These are phyloP conservation scores for Musca domestica DNA, from an alignment of 1,140 invertebrate species.

Conservation along the genomic window DNA sequence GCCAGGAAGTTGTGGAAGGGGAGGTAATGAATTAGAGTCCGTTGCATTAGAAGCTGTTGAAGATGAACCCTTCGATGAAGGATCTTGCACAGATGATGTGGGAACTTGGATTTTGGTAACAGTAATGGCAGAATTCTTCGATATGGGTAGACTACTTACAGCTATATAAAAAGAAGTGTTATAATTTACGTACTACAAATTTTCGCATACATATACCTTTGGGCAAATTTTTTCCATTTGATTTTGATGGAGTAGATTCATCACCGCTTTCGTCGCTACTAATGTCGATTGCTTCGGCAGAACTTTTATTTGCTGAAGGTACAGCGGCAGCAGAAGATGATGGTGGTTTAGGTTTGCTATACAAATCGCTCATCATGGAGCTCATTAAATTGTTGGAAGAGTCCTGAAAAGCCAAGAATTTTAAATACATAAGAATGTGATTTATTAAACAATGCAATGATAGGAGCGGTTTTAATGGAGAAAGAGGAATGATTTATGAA, in stretches of 20 bases:
- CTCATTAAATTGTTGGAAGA: slow-evolving; percentile 44
- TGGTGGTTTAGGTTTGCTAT: slow-evolving; percentile 45
- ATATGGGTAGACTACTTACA: neutral
- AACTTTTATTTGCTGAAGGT: slow-evolving; percentile 37
- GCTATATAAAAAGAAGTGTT: neutral
- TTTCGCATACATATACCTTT: slow-evolving; percentile 3
- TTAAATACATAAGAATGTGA: no score
- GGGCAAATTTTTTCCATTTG: slow-evolving; percentile 18
- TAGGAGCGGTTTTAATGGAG: no score
- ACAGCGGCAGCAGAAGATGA: neutral
- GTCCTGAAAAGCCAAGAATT: slow-evolving; percentile 22
- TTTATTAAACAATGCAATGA: no score
- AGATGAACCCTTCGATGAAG: slow-evolving; percentile 14
- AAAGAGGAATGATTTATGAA: no score
- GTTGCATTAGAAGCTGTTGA: slow-evolving; percentile 1
- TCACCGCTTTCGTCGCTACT: slow-evolving; percentile 60
- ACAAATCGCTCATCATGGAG: slow-evolving; percentile 57
- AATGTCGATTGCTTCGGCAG: slow-evolving; percentile 58
- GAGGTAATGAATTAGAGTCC: slow-evolving; percentile 3
- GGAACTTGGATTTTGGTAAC: slow-evolving; percentile 27
- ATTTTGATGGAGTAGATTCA: slow-evolving; percentile 47
- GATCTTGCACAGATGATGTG: neutral
- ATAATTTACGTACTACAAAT: neutral
- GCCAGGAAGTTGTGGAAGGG: slow-evolving; percentile 9
- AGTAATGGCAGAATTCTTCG: slow-evolving; percentile 6